Evolutionary conservation across 2,888 invertebrate genomes (phyloP), one percentile per base, ranked within the genome.

Genomic region (Cryptocephalus moraei): DNA sequence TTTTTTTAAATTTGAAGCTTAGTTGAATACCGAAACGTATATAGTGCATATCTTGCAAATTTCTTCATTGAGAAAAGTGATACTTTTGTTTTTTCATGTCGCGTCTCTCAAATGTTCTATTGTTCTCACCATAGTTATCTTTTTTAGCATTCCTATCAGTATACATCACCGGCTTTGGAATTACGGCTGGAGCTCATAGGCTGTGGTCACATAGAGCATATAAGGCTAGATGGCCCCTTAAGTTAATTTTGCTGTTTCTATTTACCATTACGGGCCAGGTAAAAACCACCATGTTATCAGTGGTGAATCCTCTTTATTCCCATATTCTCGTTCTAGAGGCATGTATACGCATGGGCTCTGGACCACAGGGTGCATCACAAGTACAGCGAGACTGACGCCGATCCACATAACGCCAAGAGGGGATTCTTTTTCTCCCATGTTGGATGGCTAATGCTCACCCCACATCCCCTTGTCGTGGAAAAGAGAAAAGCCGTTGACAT

Each of bases 331-430:
- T 73, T 74, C 2, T 69, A 88, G 87, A 79, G 84, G 36, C 84
- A 87, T 65, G 86, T 89, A 2, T 88, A 88, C 67, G 85, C 83
- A 4, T 91, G 91, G 91, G 86, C 87, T 0, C 67, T 89, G 55
- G 91, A 91, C 63, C 91, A 91, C 65, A 75, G 91, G 54, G 86
- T 91, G 41, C 91, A 91, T 65, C 91, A 91, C 71, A 91, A 91
- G 65, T 91, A 86, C 70, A 80, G 86, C 33, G 91, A 91, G 70
- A 87, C 90, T 0, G 85, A 86, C 49, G 85, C 90, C 0, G 91
- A 91, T 67, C 87, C 87, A 0, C 87, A 88, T 64, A 86, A 91
- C 69, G 84, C 86, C 1, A 79, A 83, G 43, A 75, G 91, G 38
- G 94, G 94, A 9, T 71, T 71, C 51, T 64, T 67, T 74, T 94